Percentiles rank a stretch among this genome's conserved stretches.
Conservation (phyloP, 2,888 invertebrate species). For the Platycnemis pennipes region DNA sequence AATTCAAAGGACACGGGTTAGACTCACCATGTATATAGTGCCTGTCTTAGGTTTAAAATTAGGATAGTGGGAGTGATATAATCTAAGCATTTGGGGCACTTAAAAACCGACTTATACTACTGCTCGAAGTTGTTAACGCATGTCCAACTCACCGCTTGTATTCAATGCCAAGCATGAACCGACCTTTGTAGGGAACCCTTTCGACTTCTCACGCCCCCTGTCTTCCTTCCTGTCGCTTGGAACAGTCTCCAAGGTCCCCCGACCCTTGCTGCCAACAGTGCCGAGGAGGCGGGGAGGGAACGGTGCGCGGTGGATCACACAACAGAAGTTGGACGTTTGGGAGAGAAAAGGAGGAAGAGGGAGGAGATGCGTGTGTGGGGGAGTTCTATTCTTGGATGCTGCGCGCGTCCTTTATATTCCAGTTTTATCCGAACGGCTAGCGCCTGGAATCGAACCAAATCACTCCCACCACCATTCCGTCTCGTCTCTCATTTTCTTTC, state of each 20-base stretch:
- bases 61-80: too few species aligned
- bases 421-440: background rate
- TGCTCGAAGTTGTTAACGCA: too few species aligned
- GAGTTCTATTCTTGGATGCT: background rate
- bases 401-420: slow-evolving; percentile 6
- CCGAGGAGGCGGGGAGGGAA: background rate
- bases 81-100: too few species aligned
- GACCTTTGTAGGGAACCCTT: slow-evolving; percentile 15
- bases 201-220: background rate
- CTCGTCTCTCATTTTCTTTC: background rate
- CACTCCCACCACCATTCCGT: background rate
- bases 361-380: background rate
- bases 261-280: background rate
- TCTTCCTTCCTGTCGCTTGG: background rate
- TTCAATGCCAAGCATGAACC: too few species aligned
- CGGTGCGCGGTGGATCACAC: background rate
- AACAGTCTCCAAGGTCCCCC: background rate
- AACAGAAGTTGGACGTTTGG: slow-evolving; percentile 21
- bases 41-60: too few species aligned
- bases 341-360: background rate
- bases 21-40: too few species aligned
- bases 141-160: too few species aligned
- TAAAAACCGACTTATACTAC: too few species aligned
- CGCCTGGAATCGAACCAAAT: slow-evolving; percentile 48
- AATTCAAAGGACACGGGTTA: too few species aligned